Evolutionary conservation across 2,888 invertebrate genomes (phyloP).

Genomic region (Caenorhabditis japonica): DNA sequence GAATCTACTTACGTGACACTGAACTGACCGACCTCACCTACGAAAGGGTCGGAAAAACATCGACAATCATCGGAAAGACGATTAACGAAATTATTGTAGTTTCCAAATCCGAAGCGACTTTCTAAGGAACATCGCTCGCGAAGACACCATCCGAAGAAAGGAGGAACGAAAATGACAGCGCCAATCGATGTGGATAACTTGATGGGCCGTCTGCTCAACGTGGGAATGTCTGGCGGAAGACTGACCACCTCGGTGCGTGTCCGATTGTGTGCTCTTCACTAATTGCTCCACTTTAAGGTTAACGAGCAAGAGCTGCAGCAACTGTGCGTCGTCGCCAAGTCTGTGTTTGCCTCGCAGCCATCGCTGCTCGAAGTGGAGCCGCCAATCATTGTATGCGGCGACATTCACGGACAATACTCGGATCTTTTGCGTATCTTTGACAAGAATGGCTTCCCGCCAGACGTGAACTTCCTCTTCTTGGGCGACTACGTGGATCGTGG

Average conservation of each 20-base stretch:
- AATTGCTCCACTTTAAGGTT: no score
- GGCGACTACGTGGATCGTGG: constrained; percentile 65
- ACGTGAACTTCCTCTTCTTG: constrained; percentile 64
- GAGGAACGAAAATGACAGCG: not conserved
- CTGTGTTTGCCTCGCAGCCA: constrained; percentile 51
- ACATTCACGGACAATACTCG: no score
- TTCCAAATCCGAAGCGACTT: constrained; percentile 4
- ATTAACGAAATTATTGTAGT: no score
- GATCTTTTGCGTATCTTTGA: constrained; percentile 66
- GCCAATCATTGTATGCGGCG: constrained; percentile 34
- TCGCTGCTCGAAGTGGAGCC: constrained; percentile 59
- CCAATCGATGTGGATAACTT: constrained; percentile 25
- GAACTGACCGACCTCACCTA: no score
- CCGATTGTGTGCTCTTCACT: not conserved
- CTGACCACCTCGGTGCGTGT: constrained; percentile 18
- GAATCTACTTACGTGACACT: no score
- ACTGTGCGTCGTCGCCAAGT: constrained; percentile 2
- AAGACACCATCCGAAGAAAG: no score
- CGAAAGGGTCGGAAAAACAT: not conserved
- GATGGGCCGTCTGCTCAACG: constrained; percentile 28
- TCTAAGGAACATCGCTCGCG: no score
- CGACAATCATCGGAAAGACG: constrained; percentile 2
- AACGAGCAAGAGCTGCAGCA: no score
- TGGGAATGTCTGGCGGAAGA: constrained; percentile 26
- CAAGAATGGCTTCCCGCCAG: constrained; percentile 66